These are phyloP conservation scores for Drosophila colorata DNA, from an alignment of 2,888 invertebrate genomes.

Conservation along the genomic window DNA sequence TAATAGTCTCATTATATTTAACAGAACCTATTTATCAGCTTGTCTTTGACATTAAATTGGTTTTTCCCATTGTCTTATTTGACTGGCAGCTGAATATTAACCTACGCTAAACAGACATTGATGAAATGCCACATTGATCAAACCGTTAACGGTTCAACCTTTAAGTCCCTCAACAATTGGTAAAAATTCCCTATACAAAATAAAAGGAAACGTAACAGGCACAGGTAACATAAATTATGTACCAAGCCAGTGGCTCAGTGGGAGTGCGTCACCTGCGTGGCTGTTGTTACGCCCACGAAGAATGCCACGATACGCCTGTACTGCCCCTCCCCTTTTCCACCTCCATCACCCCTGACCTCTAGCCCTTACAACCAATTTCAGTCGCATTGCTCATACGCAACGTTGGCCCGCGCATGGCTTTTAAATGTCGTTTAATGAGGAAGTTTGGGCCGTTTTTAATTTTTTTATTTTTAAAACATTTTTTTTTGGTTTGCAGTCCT, in stretches of 20 bases:
- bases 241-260: conserved; percentile 4
- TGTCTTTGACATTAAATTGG: background rate
- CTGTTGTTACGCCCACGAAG: conserved; percentile 19
- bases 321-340: too few species aligned
- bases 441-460: conserved; percentile 27
- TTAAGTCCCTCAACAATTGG: conserved; percentile 31
- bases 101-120: conserved; percentile 13
- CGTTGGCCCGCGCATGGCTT: conserved; percentile 39
- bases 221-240: conserved; percentile 15
- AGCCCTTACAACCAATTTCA: background rate
- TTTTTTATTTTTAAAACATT: background rate
- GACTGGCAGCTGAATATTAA: conserved; percentile 31
- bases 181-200: background rate
- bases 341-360: too few species aligned
- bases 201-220: conserved; percentile 6
- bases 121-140: conserved; percentile 36
- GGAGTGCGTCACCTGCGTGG: conserved; percentile 42
- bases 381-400: conserved; percentile 51
- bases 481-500: conserved; percentile 13
- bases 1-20: background rate
- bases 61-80: too few species aligned
- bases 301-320: conserved; percentile 5
- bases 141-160: conserved; percentile 27
- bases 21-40: background rate
- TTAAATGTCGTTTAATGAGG: conserved; percentile 49